Conservation (phyloP, 2,113 vertebrate genomes). For the Myanophis thanlyinensis region DNA sequence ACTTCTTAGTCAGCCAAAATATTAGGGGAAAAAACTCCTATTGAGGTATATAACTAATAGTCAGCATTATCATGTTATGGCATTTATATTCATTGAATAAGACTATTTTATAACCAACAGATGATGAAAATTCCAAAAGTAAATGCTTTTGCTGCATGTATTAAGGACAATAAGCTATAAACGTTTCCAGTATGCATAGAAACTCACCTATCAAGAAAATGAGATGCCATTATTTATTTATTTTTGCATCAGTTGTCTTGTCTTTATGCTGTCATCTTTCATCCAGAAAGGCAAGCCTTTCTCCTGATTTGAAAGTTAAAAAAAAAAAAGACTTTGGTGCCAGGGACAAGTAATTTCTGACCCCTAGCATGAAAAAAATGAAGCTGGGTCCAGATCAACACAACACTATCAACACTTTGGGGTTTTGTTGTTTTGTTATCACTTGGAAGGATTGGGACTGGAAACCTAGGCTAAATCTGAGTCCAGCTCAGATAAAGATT, state of each 20-base stretch:
- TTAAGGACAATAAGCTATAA: not conserved
- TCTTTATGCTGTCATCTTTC: not conserved
- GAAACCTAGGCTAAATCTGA: not conserved
- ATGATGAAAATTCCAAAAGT: conserved; percentile 4
- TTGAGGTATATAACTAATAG: conserved; percentile 29
- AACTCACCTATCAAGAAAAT: not conserved
- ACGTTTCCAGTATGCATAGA: not conserved
- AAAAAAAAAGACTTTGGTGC: not conserved
- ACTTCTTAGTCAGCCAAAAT: not conserved
- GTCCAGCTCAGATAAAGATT: not conserved
- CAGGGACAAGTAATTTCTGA: not conserved
- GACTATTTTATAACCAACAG: not conserved
- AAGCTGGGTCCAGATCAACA: not conserved
- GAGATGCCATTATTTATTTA: not conserved
- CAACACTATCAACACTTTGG: not conserved
- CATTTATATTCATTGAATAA: conserved; percentile 23
- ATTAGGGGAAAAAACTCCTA: not conserved
- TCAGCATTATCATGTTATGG: not conserved
- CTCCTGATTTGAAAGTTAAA: not conserved
- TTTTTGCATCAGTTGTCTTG: not conserved
- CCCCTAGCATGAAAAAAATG: not conserved
- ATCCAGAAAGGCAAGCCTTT: not conserved
- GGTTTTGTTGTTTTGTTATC: not conserved
- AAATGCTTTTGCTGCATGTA: not conserved
- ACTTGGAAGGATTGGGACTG: not conserved